A percentile compares a stretch with the other conserved stretches of the same genome.
Evolutionary conservation across 2,888 invertebrate species (phyloP).

Genomic region (Dryocosmus kuriphilus): DNA sequence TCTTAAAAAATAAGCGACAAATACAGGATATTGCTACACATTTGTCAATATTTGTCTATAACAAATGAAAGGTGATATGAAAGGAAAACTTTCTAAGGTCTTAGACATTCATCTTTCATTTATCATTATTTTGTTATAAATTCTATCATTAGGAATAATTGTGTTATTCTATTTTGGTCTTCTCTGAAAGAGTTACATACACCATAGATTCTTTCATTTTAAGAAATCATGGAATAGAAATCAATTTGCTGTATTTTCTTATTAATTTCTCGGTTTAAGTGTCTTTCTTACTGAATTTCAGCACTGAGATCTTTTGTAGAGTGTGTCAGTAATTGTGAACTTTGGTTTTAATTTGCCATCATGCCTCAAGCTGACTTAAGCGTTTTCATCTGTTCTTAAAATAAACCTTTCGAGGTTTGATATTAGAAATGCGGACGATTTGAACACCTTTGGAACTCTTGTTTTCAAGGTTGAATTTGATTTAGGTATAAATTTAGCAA

Average conservation of each 20-base stretch:
- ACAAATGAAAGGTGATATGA: no score
- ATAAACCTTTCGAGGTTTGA: constrained; percentile 1
- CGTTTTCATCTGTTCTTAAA: constrained; percentile 11
- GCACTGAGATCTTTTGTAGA: background rate
- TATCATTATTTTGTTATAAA: no score
- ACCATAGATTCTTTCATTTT: no score
- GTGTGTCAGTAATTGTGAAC: background rate
- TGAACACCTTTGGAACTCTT: constrained; percentile 14
- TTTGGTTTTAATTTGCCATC: background rate
- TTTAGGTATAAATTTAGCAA: constrained; percentile 31
- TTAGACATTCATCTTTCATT: no score
- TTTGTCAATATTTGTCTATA: no score
- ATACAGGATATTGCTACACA: no score
- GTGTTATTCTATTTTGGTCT: no score
- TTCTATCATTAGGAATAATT: no score
- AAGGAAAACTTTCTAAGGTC: no score
- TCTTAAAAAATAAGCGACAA: no score
- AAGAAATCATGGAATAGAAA: no score
- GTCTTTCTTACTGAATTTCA: background rate
- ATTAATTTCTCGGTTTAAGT: background rate
- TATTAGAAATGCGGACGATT: constrained; percentile 5
- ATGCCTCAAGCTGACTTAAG: background rate
- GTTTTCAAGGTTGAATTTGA: constrained; percentile 19
- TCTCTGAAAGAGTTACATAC: no score
- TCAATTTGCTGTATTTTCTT: background rate